Evolutionary conservation across 1,140 invertebrate species (phyloP).

Genomic region (Wiebesia pumilae): DNA sequence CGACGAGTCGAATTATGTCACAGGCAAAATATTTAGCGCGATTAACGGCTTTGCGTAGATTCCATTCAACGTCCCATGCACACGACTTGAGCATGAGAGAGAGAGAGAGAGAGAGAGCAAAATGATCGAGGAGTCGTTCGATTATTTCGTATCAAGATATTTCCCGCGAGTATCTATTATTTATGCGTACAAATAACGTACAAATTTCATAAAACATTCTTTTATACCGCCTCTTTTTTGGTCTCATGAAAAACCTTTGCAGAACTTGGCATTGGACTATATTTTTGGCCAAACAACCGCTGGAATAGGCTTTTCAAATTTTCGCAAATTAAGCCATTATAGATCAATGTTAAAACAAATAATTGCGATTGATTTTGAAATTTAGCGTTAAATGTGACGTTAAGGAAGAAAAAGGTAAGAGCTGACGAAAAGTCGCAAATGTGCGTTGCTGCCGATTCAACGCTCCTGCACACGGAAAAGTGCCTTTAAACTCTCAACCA

Average conservation of each 20-base stretch:
- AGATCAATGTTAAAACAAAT: too few species aligned
- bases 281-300: too few species aligned
- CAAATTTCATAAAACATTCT: too few species aligned
- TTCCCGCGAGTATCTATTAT: not conserved
- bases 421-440: not conserved
- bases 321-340: too few species aligned
- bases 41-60: conserved; percentile 51
- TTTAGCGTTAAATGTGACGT: not conserved
- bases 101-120: not conserved
- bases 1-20: conserved; percentile 38
- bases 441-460: not conserved
- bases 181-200: too few species aligned
- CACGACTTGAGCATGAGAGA: not conserved
- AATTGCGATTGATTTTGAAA: too few species aligned
- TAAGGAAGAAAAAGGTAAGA: not conserved
- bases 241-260: too few species aligned
- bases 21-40: conserved; percentile 49
- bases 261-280: too few species aligned
- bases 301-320: too few species aligned
- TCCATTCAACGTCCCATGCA: conserved; percentile 29
- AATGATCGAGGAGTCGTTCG: not conserved
- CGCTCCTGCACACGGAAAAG: not conserved
- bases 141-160: conserved; percentile 5
- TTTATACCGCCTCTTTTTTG: too few species aligned
- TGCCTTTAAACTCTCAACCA: not conserved